Evolutionary conservation across 2,797 vertebrate genomes (phyloP).

Genomic region (Cuculus canorus): DNA sequence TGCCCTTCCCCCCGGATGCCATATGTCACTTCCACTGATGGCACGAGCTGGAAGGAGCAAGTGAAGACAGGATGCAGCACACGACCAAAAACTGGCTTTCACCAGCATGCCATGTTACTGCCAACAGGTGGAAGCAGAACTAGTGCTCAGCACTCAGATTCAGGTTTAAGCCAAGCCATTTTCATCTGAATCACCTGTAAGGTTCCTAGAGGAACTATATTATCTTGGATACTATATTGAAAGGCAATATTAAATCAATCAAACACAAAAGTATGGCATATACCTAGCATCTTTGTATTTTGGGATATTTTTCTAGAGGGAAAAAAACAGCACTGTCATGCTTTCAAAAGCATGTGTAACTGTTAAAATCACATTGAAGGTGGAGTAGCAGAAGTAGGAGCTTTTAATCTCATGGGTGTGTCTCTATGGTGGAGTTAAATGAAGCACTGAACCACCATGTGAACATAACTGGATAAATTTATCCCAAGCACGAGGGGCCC

Average conservation of each 20-base stretch:
- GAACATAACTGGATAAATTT: background rate
- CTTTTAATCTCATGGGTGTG: background rate
- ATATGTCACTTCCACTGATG: background rate
- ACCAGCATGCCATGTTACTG: fast-evolving
- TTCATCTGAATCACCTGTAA: background rate
- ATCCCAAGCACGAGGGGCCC: background rate
- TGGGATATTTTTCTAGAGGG: background rate
- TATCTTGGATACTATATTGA: background rate
- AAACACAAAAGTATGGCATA: background rate
- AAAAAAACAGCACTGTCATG: background rate
- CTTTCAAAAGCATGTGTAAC: background rate
- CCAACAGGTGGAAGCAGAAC: background rate
- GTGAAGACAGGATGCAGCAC: background rate
- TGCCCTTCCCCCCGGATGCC: background rate
- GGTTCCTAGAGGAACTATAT: background rate
- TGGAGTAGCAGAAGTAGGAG: background rate
- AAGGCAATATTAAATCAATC: background rate
- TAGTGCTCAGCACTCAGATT: background rate
- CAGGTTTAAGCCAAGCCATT: background rate
- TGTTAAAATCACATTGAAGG: background rate
- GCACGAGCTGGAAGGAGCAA: background rate
- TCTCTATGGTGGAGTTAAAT: background rate
- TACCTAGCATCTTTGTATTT: background rate
- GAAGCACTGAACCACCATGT: background rate
- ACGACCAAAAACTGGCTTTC: background rate